Evolutionary conservation across 2,113 vertebrate genomes (phyloP).

Genomic region (Lepisosteus osseus): DNA sequence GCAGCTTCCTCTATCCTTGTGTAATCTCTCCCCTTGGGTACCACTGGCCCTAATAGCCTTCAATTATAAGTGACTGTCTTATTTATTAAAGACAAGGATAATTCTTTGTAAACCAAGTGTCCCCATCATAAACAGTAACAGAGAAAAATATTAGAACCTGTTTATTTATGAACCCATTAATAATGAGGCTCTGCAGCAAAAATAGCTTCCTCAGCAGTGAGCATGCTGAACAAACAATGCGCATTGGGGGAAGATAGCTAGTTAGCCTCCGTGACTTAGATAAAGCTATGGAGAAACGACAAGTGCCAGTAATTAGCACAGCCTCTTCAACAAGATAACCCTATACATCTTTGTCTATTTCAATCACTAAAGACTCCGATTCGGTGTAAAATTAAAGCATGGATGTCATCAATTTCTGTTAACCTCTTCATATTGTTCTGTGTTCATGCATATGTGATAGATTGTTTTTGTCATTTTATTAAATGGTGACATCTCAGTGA

Average conservation of each 20-base stretch:
- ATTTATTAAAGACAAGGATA: constrained; percentile 83
- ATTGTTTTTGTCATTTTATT: constrained; percentile 93
- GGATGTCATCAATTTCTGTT: constrained; percentile 92
- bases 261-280: constrained; percentile 90
- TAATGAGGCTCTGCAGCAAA: constrained; percentile 80
- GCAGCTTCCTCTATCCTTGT: neutral
- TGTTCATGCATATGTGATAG: constrained; percentile 81
- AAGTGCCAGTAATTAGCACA: constrained; percentile 90
- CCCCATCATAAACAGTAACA: constrained; percentile 84
- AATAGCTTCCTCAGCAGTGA: constrained; percentile 82
- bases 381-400: constrained; percentile 81
- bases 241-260: constrained; percentile 74
- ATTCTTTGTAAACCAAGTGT: constrained; percentile 79
- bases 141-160: constrained; percentile 82
- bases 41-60: constrained; percentile 80
- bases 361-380: constrained; percentile 81
- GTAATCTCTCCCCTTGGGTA: constrained; percentile 34
- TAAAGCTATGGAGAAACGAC: constrained; percentile 83
- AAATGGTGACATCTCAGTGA: constrained; percentile 73
- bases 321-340: constrained; percentile 82
- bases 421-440: constrained; percentile 84
- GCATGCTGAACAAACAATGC: constrained; percentile 79
- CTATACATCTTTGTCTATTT: constrained; percentile 93
- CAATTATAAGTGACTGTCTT: constrained; percentile 82
- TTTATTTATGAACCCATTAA: constrained; percentile 93